Base-by-base conservation (phyloP, 2,797 vertebrate species). In the Knipowitschia caucasica region DNA sequence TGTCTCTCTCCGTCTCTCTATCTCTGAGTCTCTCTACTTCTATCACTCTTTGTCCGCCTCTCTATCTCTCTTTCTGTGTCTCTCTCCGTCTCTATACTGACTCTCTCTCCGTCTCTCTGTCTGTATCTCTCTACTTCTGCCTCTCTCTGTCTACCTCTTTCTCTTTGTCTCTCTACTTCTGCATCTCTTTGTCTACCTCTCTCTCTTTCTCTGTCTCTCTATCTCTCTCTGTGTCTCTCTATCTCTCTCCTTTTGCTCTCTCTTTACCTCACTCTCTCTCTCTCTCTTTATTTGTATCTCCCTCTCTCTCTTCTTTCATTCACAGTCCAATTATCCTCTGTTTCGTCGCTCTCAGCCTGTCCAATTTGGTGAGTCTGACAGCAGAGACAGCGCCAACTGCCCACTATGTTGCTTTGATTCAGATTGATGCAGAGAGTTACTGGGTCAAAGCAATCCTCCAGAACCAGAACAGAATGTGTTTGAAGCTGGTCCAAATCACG, bases 361-460 rank as follows among this genome's bases (percentile, higher is more conserved):
- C 55, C 75, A 23, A 46, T 62, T 71, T 62, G 65, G 53, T 53
- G 20, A 38, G 18, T 9, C 31, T 17, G 59, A 53, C 59, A 49
- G 69, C 4, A 29, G 25, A 46, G 60, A 57, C 69, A 39, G 45
- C 2, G 20, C 4, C 2, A 40, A 27, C 65, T 49, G 60, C 63
- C 63, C 66, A 63, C 72, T 42, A 53, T 60, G 61, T 66, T 21
- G 39, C 59, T 72, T 70, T 66, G 35, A 72, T 69, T 62, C 61
- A 53, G 64, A 75, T 53, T 57, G 57, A 65, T 69, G 56, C 63
- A 7, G 42, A 58, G 53, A 7, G 35, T 57, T 24, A 11, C 17
- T 4, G 18, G 69, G 67, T 73, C 67, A 55, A 1, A 62, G 26
- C 21, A 43, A 4, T 61, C 51, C 33, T 65, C 64, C 50, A 46